These are phyloP conservation scores for Hylaeus volcanicus DNA, from an alignment of 1,140 invertebrate genomes.

Conservation along the genomic window DNA sequence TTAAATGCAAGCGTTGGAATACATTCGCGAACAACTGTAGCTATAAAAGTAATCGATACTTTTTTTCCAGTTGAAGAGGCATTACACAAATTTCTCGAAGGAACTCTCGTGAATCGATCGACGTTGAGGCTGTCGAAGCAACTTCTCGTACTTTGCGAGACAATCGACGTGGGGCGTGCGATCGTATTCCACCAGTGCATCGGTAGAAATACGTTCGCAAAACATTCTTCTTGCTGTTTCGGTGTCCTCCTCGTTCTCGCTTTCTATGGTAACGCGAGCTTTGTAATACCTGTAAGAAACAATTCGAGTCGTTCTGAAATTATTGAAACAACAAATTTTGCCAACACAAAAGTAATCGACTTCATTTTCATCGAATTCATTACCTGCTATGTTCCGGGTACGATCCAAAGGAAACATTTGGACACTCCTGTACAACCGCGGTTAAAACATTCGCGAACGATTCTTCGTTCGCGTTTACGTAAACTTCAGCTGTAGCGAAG, in stretches of 20 bases:
- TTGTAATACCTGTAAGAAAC: slow-evolving; percentile 76
- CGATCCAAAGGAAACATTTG: slow-evolving; percentile 80
- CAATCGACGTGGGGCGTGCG: slow-evolving; percentile 61
- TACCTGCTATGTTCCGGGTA: slow-evolving; percentile 80
- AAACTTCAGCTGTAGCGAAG: slow-evolving; percentile 77
- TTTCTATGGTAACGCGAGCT: slow-evolving; percentile 80
- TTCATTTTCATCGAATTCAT: not conserved
- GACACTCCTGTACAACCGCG: slow-evolving; percentile 77
- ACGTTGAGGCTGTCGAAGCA: slow-evolving; percentile 55
- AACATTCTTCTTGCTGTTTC: slow-evolving; percentile 76
- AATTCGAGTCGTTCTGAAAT: slow-evolving; percentile 7
- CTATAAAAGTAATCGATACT: slow-evolving; percentile 41
- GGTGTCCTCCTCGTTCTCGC: slow-evolving; percentile 71
- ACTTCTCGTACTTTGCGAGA: slow-evolving; percentile 64
- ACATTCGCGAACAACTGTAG: too few species aligned
- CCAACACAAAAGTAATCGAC: not conserved
- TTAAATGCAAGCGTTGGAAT: too few species aligned
- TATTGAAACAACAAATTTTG: slow-evolving; percentile 2
- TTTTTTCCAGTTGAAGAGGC: slow-evolving; percentile 32
- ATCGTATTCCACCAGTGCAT: slow-evolving; percentile 68
- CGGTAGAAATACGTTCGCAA: slow-evolving; percentile 70
- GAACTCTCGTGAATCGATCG: slow-evolving; percentile 62
- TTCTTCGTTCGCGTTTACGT: slow-evolving; percentile 78
- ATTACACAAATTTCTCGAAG: slow-evolving; percentile 65
- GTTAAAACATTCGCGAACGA: slow-evolving; percentile 77